phyloP scores from a whole-genome alignment of 2,888 invertebrate species.

The Hirtodrosophila duncani region DNA sequence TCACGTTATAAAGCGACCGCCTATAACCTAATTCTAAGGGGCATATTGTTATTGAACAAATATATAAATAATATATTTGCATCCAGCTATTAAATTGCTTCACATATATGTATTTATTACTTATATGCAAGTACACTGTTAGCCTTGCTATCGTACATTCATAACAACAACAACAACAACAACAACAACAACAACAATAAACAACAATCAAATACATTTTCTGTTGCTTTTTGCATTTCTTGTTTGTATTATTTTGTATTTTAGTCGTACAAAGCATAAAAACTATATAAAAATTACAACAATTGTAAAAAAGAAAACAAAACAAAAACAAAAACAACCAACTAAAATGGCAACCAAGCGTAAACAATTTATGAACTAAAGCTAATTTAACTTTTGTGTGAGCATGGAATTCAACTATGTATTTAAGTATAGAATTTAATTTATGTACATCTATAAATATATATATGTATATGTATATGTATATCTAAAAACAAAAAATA shows the following conservation, averaged over 20 bases:
- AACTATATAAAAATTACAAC: conserved; percentile 36
- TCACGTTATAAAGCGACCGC: too few species aligned
- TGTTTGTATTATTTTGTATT: conserved; percentile 68
- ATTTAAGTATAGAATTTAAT: conserved; percentile 66
- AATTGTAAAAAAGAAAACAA: conserved; percentile 20
- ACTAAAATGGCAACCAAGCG: conserved; percentile 28
- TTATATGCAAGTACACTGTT: too few species aligned
- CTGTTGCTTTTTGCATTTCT: conserved; percentile 68
- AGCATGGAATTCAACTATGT: conserved; percentile 65
- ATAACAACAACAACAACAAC: conserved; percentile 33
- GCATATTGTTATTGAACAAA: too few species aligned
- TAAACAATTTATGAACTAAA: conserved; percentile 53
- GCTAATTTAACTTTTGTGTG: conserved; percentile 48
- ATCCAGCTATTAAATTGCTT: too few species aligned
- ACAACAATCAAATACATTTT: conserved; percentile 45
- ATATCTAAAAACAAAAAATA: conserved; percentile 28
- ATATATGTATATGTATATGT: conserved; percentile 30
- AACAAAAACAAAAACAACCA: conserved; percentile 27
- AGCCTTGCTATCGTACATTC: conserved; percentile 31
- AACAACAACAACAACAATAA: conserved; percentile 36
- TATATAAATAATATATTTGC: too few species aligned
- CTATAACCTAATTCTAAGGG: neutral
- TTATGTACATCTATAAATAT: conserved; percentile 26
- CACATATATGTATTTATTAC: too few species aligned
- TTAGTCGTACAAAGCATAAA: conserved; percentile 74